Base-by-base conservation (phyloP, 2,113 vertebrate genomes). In the Laticauda colubrina region DNA sequence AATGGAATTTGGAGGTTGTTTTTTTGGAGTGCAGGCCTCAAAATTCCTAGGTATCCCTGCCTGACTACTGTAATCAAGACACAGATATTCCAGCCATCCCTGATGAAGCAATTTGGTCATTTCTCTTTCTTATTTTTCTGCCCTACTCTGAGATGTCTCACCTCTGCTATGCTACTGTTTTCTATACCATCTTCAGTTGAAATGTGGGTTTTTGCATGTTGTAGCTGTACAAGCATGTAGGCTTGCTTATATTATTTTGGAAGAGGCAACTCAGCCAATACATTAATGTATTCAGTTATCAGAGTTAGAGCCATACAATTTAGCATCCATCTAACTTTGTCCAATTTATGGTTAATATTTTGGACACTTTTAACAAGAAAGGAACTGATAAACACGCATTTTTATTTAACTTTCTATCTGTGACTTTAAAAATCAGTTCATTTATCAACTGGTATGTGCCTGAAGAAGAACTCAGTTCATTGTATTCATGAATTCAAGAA, bases 201-300 rank as follows among this genome's bases (percentile, higher is more conserved):
- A 85, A 90, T 95, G 85, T 91, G 85, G 93, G 90, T 94, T 85
- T 85, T 95, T 97, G 97, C 97, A 98, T 96, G 96, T 96, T 88
- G 11, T 96, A 96, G 94, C 94, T 95, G 88, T 96, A 29, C 89
- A 95, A 96, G 97, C 97, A 97, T 96, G 96, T 96, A 90, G 94
- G 96, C 95, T 96, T 96, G 94, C 95, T 96, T 90, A 89, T 96
- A 90, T 86, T 34, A 39, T 91, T 53, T 92, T 59, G 86, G 55
- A 56, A 95, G 95, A 91, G 91, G 96, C 93, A 64, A 18, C 94
- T 9, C 85, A 88, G 0, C 93, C 90, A 39, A 69, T 89, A 95
- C 92, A 91, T 90, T 57, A 3, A 87, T 87, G 85, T 48, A 91
- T 94, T 11, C 57, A 94, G 90, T 81, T 93, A 90, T 95, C 94